Evolutionary conservation across 2,888 invertebrate species (phyloP).

Genomic region (Chydorus sphaericus): DNA sequence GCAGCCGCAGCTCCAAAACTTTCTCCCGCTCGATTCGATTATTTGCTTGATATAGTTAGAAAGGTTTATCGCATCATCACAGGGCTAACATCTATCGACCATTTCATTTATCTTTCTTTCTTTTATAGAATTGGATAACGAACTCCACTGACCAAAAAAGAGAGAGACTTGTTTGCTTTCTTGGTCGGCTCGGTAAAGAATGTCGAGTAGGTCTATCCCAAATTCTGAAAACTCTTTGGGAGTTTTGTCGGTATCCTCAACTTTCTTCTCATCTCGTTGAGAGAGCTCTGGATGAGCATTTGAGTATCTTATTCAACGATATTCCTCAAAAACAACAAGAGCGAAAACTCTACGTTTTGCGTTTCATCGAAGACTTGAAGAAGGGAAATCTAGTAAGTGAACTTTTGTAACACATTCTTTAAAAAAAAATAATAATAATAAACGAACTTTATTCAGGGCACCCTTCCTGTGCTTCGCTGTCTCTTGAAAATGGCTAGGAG

Average conservation of each 20-base stretch:
- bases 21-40: constrained; percentile 30
- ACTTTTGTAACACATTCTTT: background rate
- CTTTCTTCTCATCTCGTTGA: constrained; percentile 31
- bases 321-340: constrained; percentile 30
- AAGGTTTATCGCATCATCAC: constrained; percentile 24
- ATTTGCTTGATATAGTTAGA: constrained; percentile 31
- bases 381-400: constrained; percentile 24
- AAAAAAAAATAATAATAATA: background rate
- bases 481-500: constrained; percentile 30
- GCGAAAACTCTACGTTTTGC: constrained; percentile 30
- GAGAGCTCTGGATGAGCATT: constrained; percentile 32
- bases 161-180: constrained; percentile 32
- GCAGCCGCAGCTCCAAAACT: constrained; percentile 34
- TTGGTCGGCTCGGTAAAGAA: constrained; percentile 34
- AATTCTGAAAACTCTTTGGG: constrained; percentile 34
- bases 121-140: constrained; percentile 20
- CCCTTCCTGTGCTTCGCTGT: constrained; percentile 28
- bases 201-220: constrained; percentile 29
- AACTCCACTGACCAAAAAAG: constrained; percentile 27
- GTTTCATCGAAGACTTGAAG: constrained; percentile 34
- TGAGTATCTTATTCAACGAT: constrained; percentile 31
- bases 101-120: background rate
- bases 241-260: constrained; percentile 31
- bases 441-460: background rate
- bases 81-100: too few species aligned